Base-by-base conservation (phyloP, 1,140 invertebrate genomes). In the Ceratoteleas bidentatus region DNA sequence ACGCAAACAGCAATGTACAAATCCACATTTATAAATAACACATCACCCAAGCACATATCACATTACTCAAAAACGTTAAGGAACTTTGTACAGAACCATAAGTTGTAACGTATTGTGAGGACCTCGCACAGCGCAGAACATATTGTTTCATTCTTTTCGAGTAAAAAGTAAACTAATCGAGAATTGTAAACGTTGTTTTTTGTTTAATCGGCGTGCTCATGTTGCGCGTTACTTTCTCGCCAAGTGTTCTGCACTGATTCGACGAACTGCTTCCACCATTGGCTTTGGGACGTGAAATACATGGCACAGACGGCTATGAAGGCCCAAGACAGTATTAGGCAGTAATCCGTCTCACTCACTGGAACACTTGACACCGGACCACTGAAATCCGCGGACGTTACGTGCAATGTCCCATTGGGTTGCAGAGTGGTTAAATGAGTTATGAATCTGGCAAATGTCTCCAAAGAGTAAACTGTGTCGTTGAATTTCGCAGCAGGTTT, bases 181-280 rank as follows among this genome's bases (percentile, higher is more conserved):
- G 40, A 43, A n/a, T n/a, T n/a, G 2, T 10, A 43, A 49, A 0
- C n/a, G n/a, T 14, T n/a, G 45, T 49, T 14, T 6, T 13, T 9
- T 43, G 40, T 49, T 52, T 52, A 52, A 76, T 94, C 93, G 13
- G 84, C 87, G 88, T 95, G 94, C 88, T 94, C 95, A 88, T 97
- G 96, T 86, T 98, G 96, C 34, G 95, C 96, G 84, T 97, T 96
- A 8, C 96, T 96, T 91, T 98, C 97, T 62, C 96, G 93, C 97
- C 97, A 98, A 62, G 96, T 96, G 84, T 96, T 96, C 86, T 96
- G 94, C 13, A 98, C 92, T 85, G 95, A 94, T 87, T 98, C 97
- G 0, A 97, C 94, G 76, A 97, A 94, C 88, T 94, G 94, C 74
- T 93, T 94, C 93, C 96, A 98, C 87, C 95, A 94, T 24, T 92